A percentile compares a stretch with the other conserved stretches of the same genome.
phyloP scores from a whole-genome alignment of 2,113 vertebrate species.

The Cyprinus carpio region DNA sequence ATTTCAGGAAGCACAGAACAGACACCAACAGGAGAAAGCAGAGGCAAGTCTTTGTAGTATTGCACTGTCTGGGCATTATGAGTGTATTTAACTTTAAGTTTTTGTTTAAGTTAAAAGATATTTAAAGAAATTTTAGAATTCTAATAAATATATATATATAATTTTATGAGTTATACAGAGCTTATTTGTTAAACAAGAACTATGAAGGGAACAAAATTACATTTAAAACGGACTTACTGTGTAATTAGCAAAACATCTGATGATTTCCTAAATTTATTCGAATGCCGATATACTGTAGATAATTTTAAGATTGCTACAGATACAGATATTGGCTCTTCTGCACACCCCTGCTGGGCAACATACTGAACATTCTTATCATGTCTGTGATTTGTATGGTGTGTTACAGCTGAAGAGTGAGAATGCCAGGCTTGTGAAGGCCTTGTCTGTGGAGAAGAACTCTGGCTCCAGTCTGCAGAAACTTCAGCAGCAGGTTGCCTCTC shows the following conservation, averaged over 20 bases:
- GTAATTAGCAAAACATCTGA: too few species aligned
- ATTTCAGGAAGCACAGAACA: slow-evolving; percentile 62
- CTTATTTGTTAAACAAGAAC: too few species aligned
- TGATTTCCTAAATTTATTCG: neutral
- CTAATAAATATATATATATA: too few species aligned
- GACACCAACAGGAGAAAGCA: slow-evolving; percentile 59
- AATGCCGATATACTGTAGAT: too few species aligned
- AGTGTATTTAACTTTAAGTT: too few species aligned
- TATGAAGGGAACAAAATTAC: too few species aligned
- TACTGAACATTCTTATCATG: neutral
- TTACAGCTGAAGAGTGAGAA: slow-evolving; percentile 68
- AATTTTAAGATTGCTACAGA: neutral
- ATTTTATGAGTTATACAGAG: too few species aligned
- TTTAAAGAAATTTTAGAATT: too few species aligned
- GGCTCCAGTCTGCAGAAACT: slow-evolving; percentile 42
- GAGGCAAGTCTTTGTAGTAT: slow-evolving; percentile 56
- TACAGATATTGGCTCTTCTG: neutral
- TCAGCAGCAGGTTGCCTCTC: slow-evolving; percentile 57
- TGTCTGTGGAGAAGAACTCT: slow-evolving; percentile 64
- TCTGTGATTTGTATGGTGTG: slow-evolving; percentile 37
- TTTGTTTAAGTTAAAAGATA: too few species aligned
- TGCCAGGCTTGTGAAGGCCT: slow-evolving; percentile 51
- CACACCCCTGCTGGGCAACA: neutral
- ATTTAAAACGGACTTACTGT: too few species aligned
- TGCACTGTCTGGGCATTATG: neutral